phyloP scores from a whole-genome alignment of 2,888 invertebrate species.

The Spilarctia lutea region DNA sequence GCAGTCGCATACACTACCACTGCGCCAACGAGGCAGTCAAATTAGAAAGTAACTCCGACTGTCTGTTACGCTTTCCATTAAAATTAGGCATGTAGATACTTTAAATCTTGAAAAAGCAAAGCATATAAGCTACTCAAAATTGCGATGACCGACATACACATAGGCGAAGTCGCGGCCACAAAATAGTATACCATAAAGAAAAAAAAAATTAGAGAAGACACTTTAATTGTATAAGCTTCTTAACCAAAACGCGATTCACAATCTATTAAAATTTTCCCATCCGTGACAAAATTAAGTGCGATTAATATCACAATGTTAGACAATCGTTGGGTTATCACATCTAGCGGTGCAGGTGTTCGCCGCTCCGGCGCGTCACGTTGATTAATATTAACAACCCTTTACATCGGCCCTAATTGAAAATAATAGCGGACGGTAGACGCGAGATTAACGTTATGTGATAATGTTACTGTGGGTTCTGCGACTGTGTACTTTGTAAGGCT shows the following conservation, averaged over 20 bases:
- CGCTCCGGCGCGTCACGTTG: slow-evolving; percentile 64
- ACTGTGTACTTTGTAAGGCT: background rate
- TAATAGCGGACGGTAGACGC: slow-evolving; percentile 73
- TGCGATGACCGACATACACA: no score
- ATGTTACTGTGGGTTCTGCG: slow-evolving; percentile 42
- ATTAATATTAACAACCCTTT: slow-evolving; percentile 86
- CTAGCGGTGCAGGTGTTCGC: slow-evolving; percentile 58
- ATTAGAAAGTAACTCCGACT: no score
- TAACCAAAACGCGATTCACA: slow-evolving; percentile 42
- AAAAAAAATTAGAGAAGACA: background rate
- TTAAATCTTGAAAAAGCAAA: no score
- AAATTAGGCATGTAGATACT: no score
- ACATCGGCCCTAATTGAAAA: slow-evolving; percentile 76
- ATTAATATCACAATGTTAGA: slow-evolving; percentile 67
- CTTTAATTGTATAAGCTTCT: slow-evolving; percentile 24
- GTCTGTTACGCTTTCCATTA: no score
- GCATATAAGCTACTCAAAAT: no score
- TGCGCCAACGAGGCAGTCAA: no score
- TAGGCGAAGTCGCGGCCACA: no score
- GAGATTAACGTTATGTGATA: slow-evolving; percentile 76
- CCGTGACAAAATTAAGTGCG: slow-evolving; percentile 68
- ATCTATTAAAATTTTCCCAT: slow-evolving; percentile 49
- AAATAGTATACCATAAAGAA: no score
- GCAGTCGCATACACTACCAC: no score
- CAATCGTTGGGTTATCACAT: slow-evolving; percentile 53